Evolutionary conservation across 2,888 invertebrate genomes (phyloP).

Genomic region (Drosophila pseudotalamancana): DNA sequence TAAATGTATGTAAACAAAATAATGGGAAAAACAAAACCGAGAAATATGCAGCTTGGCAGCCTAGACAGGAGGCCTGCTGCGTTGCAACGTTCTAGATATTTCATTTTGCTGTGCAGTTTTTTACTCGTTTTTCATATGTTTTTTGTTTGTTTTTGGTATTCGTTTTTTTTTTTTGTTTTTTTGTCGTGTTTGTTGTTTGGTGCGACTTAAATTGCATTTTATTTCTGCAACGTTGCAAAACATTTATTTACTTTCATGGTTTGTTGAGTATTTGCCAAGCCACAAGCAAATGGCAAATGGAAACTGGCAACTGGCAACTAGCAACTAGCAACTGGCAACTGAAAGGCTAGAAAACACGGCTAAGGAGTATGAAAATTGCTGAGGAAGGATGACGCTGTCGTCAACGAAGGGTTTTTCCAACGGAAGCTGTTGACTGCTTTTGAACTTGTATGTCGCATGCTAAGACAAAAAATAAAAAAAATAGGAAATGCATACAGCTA

Average conservation of each 20-base stretch:
- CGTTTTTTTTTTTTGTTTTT: slow-evolving; percentile 1
- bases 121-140: slow-evolving; percentile 67
- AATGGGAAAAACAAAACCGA: slow-evolving; percentile 34
- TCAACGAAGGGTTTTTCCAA: slow-evolving; percentile 34
- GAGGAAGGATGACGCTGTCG: slow-evolving; percentile 50
- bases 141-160: slow-evolving; percentile 10
- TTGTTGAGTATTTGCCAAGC: slow-evolving; percentile 80
- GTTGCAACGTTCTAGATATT: slow-evolving; percentile 55
- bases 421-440: slow-evolving; percentile 67
- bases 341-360: slow-evolving; percentile 1
- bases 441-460: slow-evolving; percentile 60
- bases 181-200: slow-evolving; percentile 68
- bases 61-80: slow-evolving; percentile 37
- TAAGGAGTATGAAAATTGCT: slow-evolving; percentile 40
- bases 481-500: slow-evolving; percentile 2
- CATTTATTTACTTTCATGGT: slow-evolving; percentile 81
- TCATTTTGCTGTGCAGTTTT: slow-evolving; percentile 26
- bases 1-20: not conserved
- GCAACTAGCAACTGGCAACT: slow-evolving; percentile 36
- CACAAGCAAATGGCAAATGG: slow-evolving; percentile 58
- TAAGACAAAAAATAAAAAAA: slow-evolving; percentile 43
- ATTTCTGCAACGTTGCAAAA: slow-evolving; percentile 80
- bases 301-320: slow-evolving; percentile 24
- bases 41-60: slow-evolving; percentile 34
- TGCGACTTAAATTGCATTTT: slow-evolving; percentile 77